phyloP scores from a whole-genome alignment of 2,888 invertebrate genomes.

The Artemia sinica region DNA sequence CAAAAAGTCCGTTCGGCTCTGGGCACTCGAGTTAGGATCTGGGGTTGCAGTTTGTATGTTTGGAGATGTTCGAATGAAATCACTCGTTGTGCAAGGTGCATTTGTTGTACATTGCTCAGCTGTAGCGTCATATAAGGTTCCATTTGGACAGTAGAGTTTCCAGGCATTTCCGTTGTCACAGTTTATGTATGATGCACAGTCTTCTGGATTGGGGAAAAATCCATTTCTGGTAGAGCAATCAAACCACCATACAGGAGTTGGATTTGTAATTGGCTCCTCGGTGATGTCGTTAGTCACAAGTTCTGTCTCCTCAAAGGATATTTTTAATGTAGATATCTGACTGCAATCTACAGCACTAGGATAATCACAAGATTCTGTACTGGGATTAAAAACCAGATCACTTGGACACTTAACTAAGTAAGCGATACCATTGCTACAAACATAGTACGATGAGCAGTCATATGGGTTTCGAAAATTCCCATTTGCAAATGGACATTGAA shows the following conservation, averaged over 20 bases:
- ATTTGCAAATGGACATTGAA: background rate
- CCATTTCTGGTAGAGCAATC: background rate
- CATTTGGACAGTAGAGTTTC: background rate
- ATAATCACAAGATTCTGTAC: background rate
- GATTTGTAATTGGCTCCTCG: background rate
- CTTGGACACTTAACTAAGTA: background rate
- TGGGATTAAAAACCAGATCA: background rate
- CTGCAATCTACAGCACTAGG: background rate
- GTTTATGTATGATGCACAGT: constrained; percentile 3
- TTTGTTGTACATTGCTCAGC: background rate
- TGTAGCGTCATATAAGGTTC: background rate
- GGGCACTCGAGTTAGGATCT: background rate
- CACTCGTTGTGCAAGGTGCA: background rate
- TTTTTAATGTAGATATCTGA: background rate
- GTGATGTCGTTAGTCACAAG: background rate
- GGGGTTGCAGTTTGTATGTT: constrained; percentile 5
- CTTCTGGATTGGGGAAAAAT: background rate
- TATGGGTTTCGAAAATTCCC: background rate
- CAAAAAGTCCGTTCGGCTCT: constrained; percentile 1
- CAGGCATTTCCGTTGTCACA: constrained; percentile 8
- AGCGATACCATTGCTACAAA: background rate
- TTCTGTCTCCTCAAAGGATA: background rate
- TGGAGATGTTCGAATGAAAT: background rate
- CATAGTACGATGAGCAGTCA: background rate
- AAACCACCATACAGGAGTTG: constrained; percentile 10